These are phyloP conservation scores for Xyliphius kryptos DNA, from an alignment of 2,113 vertebrate species.

Conservation along the genomic window DNA sequence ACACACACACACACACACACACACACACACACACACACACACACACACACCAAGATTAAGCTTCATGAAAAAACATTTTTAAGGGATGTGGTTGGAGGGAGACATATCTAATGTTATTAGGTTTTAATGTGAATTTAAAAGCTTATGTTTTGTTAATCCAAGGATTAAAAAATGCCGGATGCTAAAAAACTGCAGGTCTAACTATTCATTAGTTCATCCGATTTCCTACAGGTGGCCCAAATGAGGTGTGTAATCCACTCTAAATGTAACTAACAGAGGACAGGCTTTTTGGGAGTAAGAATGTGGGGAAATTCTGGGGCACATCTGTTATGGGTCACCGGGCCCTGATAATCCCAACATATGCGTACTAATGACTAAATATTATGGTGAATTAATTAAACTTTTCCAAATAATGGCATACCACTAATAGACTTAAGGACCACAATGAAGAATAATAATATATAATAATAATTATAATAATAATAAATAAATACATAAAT, in stretches of 20 bases:
- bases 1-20: constrained; percentile 13
- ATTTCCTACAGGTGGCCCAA: constrained; percentile 39
- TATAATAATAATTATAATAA: no score
- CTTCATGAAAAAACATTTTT: constrained; percentile 5
- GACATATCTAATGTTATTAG: constrained; percentile 37
- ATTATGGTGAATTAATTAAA: no score
- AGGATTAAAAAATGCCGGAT: constrained; percentile 51
- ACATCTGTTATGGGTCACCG: not conserved
- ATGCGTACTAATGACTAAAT: not conserved
- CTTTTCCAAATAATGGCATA: no score
- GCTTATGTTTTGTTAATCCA: constrained; percentile 51
- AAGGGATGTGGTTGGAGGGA: constrained; percentile 32
- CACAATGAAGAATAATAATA: no score
- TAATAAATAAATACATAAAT: no score
- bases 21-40: not conserved
- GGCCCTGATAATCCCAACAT: constrained; percentile 19
- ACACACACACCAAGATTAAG: constrained; percentile 33
- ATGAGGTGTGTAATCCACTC: constrained; percentile 46
- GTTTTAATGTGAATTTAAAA: constrained; percentile 58
- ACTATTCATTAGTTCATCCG: not conserved
- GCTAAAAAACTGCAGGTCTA: constrained; percentile 28
- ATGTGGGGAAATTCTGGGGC: constrained; percentile 2
- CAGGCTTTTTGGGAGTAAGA: constrained; percentile 28
- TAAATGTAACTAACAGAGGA: constrained; percentile 34
- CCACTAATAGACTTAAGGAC: no score